A percentile compares a stretch with the other conserved stretches of the same genome.
These are phyloP conservation scores for Falcunculus frontatus DNA, from an alignment of 2,113 vertebrate genomes.

Conservation along the genomic window DNA sequence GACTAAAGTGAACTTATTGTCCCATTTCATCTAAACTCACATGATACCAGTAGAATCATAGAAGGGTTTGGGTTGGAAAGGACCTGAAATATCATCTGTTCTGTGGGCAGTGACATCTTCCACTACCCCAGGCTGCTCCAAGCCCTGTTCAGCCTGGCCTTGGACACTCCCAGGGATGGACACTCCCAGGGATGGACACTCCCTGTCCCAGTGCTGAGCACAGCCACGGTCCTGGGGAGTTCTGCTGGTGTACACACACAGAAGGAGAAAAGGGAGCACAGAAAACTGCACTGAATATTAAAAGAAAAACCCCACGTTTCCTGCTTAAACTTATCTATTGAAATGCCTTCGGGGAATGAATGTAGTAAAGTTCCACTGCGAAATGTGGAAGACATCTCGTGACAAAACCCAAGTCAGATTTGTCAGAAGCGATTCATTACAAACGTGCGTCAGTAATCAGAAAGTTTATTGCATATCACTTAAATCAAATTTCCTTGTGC, in stretches of 20 bases:
- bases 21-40: background rate
- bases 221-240: background rate
- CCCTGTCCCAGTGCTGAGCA: background rate
- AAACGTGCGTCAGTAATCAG: background rate
- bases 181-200: fast-evolving
- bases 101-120: background rate
- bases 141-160: background rate
- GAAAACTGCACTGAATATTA: background rate
- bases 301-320: background rate
- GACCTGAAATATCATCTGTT: too few species aligned
- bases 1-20: background rate
- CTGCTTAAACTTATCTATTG: background rate
- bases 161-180: background rate
- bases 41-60: fast-evolving
- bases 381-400: background rate
- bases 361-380: background rate
- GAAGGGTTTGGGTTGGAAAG: too few species aligned
- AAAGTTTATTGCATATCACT: background rate
- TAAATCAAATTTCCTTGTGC: background rate
- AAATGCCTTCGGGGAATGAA: background rate
- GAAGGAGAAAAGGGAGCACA: background rate
- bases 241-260: background rate
- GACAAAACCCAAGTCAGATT: background rate
- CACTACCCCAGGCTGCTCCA: background rate
- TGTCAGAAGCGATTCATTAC: background rate